A percentile compares a stretch with the other conserved stretches of the same genome.
These are phyloP conservation scores for Montifringilla adamsi DNA, from an alignment of 2,113 vertebrate genomes.

Conservation along the genomic window DNA sequence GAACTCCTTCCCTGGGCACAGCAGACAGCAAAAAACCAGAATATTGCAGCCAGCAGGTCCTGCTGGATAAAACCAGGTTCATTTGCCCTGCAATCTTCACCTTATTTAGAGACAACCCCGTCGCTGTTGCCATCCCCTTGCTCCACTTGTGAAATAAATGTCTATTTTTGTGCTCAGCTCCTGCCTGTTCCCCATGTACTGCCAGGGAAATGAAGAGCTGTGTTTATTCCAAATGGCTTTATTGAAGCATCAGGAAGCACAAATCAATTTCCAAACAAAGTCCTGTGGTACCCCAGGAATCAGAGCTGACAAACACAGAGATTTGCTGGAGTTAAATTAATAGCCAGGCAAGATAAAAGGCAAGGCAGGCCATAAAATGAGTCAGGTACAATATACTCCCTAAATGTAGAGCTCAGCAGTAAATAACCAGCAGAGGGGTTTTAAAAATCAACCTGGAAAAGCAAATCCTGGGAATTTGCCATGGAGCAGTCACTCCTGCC, in stretches of 20 bases:
- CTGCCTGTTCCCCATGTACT: neutral
- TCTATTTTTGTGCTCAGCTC: constrained; percentile 21
- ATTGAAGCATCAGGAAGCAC: constrained; percentile 39
- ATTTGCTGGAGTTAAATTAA: constrained; percentile 15
- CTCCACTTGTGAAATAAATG: neutral
- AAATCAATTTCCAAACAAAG: neutral
- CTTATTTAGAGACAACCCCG: neutral
- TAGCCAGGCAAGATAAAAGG: constrained; percentile 11
- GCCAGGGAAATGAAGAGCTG: constrained; percentile 20
- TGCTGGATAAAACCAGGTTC: neutral
- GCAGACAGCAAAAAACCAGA: neutral
- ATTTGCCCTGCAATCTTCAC: neutral
- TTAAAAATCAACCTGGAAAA: neutral
- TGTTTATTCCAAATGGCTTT: constrained; percentile 40
- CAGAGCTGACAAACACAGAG: neutral
- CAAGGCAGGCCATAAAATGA: neutral
- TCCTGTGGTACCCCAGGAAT: neutral
- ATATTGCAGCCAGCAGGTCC: neutral
- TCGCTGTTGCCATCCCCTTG: neutral
- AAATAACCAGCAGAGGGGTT: neutral
- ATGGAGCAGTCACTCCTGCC: neutral
- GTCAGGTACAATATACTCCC: neutral
- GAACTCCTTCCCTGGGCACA: neutral
- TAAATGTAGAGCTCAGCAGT: neutral
- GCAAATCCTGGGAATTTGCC: neutral